phyloP scores from a whole-genome alignment of 2,888 invertebrate genomes.

The Thecophora atra region DNA sequence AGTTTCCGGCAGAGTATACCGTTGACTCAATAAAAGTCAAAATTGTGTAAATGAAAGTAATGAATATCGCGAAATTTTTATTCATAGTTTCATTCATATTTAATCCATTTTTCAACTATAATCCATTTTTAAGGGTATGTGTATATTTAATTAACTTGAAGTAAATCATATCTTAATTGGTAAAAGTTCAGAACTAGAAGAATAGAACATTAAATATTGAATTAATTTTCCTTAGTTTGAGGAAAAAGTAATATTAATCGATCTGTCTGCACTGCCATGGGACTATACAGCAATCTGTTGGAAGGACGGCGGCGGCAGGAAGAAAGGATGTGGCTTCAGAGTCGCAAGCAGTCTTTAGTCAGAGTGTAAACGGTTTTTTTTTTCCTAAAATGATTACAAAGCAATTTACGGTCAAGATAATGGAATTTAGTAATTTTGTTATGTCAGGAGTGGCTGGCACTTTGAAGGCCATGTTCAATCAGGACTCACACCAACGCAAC shows the following conservation, averaged over 20 bases:
- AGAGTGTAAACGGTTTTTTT: conserved; percentile 35
- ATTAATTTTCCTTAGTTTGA: background rate
- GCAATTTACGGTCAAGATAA: conserved; percentile 49
- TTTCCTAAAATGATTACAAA: conserved; percentile 53
- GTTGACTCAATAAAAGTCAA: no score
- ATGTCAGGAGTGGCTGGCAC: conserved; percentile 19
- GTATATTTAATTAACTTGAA: no score
- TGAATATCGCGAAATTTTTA: no score
- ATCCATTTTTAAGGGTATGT: no score
- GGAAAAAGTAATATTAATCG: background rate
- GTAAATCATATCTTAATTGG: no score
- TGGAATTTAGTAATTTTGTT: conserved; percentile 44
- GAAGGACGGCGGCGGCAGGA: background rate
- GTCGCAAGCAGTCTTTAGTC: background rate
- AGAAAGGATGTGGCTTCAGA: background rate
- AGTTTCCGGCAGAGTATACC: no score
- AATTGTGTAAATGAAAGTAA: no score
- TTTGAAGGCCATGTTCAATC: background rate
- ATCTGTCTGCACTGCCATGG: background rate
- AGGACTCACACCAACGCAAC: background rate
- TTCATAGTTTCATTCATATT: no score
- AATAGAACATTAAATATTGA: no score
- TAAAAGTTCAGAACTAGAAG: no score
- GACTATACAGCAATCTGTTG: background rate
- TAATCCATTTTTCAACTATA: no score